Evolutionary conservation across 1,140 invertebrate genomes (phyloP), one percentile per base, ranked within the genome.

Genomic region (Ceratitis capitata): DNA sequence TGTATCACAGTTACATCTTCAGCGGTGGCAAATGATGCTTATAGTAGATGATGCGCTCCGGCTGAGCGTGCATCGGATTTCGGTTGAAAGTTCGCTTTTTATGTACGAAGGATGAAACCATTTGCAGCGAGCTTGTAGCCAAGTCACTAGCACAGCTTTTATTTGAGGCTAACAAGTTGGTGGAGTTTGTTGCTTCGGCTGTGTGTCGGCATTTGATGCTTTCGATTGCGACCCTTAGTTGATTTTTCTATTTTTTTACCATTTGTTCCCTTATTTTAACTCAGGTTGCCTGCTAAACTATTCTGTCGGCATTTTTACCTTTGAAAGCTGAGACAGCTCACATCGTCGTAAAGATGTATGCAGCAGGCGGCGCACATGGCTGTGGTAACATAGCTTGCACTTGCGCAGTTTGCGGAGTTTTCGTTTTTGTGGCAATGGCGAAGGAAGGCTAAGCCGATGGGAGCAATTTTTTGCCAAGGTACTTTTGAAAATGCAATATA

Each of bases 1-100:
- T 39, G 39, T 78, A 78, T 78, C 69, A 78, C 69, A 45, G 39
- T 78, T 78, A 78, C 69, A 78, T 78, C 69, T 78, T 78, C 10
- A 35, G 32, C 4, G 7, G 69, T 39, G 19, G 69, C 69, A 23
- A n/a, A 42, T 35, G 51, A 16, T 35, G 16, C 16, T 45, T n/a
- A 61, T 61, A 19, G 56, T 61, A n/a, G 56, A 23, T 74, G 64
- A 16, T 42, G 64, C 29, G 35, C 32, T 74, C 35, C 10, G 1
- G 64, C 14, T 74, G 35, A 19, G 23, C 10, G 3, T 42, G 69
- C 23, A n/a, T 42, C 10, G 69, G 35, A 78, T 42, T 61, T 12
- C 23, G 23, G 9, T 14, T 29, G 14, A 49, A 10, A 56, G 10
- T 26, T 23, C 3, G 69, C 39, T n/a, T n/a, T 32, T 7, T 47